Evolutionary conservation across 23 tunicate species (phyloP).

Genomic region (Oikopleura dioica): DNA sequence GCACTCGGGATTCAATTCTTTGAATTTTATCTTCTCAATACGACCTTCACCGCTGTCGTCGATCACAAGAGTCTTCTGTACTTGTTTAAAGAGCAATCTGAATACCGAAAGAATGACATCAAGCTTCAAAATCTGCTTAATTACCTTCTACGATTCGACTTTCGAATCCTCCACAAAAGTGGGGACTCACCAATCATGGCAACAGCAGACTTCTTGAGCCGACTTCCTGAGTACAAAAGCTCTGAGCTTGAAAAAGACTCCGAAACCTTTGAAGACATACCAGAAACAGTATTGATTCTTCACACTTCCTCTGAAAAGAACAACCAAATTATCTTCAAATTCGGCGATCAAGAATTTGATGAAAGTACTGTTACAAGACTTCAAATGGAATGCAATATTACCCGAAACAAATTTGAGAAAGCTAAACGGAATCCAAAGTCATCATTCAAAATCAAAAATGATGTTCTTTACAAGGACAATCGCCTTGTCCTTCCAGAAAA

Average conservation of each 20-base stretch:
- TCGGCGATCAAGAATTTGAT: too few species aligned
- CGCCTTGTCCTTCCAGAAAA: not conserved
- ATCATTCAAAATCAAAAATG: too few species aligned
- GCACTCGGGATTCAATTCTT: not conserved
- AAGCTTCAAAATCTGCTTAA: not conserved
- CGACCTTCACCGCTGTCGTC: not conserved
- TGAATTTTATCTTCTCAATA: not conserved
- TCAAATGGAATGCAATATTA: too few species aligned
- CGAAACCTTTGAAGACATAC: too few species aligned
- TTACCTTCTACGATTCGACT: not conserved
- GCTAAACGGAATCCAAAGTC: too few species aligned
- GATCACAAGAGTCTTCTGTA: not conserved
- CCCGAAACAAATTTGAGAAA: too few species aligned
- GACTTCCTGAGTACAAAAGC: not conserved
- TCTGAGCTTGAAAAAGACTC: conserved; percentile 1
- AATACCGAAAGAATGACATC: not conserved
- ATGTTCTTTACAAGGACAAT: too few species aligned
- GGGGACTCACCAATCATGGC: not conserved
- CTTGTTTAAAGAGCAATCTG: not conserved
- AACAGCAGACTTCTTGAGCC: not conserved
- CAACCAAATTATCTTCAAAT: too few species aligned
- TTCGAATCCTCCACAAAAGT: not conserved
- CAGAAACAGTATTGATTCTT: too few species aligned
- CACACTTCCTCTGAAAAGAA: too few species aligned
- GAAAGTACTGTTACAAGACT: too few species aligned